Conservation (phyloP, 2,888 invertebrate species). For the Ypsolopha sequella region DNA sequence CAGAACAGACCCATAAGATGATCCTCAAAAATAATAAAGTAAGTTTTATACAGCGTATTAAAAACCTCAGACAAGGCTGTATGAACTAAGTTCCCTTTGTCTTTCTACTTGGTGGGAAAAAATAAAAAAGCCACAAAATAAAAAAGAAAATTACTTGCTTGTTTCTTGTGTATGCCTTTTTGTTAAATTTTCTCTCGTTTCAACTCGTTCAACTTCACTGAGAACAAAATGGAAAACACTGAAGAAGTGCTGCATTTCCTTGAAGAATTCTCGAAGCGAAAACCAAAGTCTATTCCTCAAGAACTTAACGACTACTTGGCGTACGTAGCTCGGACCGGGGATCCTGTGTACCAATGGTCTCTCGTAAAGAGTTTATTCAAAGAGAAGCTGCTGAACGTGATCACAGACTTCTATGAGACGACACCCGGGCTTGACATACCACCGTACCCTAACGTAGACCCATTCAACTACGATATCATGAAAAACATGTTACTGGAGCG, state of each 20-base stretch:
- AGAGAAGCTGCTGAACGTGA: slow-evolving; percentile 87
- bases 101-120: no score
- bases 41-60: no score
- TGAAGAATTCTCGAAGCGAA: slow-evolving; percentile 86
- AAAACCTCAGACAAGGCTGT: no score
- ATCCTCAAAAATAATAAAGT: no score
- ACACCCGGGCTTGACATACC: slow-evolving; percentile 83
- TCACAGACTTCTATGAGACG: slow-evolving; percentile 88
- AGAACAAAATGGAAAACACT: slow-evolving; percentile 80
- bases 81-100: no score
- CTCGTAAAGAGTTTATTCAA: slow-evolving; percentile 89
- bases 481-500: slow-evolving; percentile 85
- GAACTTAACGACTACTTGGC: slow-evolving; percentile 91
- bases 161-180: no score
- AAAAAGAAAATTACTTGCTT: no score
- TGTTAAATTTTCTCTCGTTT: no score
- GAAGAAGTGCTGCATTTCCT: slow-evolving; percentile 87
- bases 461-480: slow-evolving; percentile 91
- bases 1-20: no score
- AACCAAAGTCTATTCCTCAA: slow-evolving; percentile 83
- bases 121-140: no score
- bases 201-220: no score
- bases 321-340: slow-evolving; percentile 94
- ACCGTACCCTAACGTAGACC: slow-evolving; percentile 91
- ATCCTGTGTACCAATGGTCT: slow-evolving; percentile 94